Base-by-base conservation (phyloP, 2,888 invertebrate species). In the Trileptium ribeirensis region DNA sequence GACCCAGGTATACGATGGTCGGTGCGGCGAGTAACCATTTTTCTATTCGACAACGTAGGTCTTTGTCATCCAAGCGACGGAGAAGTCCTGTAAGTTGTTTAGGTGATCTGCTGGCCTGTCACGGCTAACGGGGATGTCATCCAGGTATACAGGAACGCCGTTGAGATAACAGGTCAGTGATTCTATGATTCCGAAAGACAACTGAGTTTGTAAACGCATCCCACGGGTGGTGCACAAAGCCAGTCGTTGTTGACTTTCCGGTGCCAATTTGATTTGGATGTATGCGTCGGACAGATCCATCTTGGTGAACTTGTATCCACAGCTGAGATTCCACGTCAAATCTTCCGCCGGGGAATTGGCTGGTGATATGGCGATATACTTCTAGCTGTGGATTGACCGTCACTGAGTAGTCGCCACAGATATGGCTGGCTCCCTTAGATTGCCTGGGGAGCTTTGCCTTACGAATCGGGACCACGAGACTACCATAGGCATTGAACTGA, bases 131-230 rank as follows among this genome's bases (percentile, higher is more conserved):
- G 39, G 31, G 29, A 78, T 78, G 33, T 78, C 79, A 51, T 78
- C 81, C 37, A 80, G 81, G 75, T 82, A 81, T 64, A 81, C 81
- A 19, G 81, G 67, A 15, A 82, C 70, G 36, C 81, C 81, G 2
- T 15, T 2, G 31, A 81, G 31, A 82, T 82, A 81, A 3, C 19
- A 24, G 2, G 82, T 82, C 29, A 81, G 82, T 33, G 40, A 40
- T 2, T 82, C 81, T 51, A 81, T 81, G 74, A 78, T 67, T 3
- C 81, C 82, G 31, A 82, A 81, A 1, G 81, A 81, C 24, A 81
- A 81, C 8, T 81, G 64, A 15, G 2, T 33, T n/a, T 81, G 82
- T 2, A 82, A 81, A 3, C 67, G 74, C 36, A 81, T 67, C 19
- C 81, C 81, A 33, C 70, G 1, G 82, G 81, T 81, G n/a, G 81